Conservation (phyloP, 2,797 vertebrate genomes). For the Merluccius polli region DNA sequence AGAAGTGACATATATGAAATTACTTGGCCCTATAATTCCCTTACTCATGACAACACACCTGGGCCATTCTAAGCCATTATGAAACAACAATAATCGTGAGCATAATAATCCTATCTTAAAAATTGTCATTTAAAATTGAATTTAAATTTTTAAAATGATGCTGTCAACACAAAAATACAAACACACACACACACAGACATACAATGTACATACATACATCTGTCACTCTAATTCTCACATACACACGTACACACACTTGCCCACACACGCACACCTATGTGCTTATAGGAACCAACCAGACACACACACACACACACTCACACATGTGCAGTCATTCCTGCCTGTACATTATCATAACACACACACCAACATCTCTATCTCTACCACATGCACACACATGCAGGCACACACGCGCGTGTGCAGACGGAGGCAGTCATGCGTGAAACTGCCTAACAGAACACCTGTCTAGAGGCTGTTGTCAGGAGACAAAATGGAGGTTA, state of each 20-base stretch:
- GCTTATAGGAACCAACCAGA: neutral
- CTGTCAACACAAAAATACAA: neutral
- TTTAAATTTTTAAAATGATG: too few species aligned
- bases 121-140: too few species aligned
- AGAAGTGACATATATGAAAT: too few species aligned
- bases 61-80: too few species aligned
- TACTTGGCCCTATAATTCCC: too few species aligned
- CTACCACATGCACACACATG: neutral
- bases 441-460: constrained; percentile 40
- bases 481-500: constrained; percentile 33
- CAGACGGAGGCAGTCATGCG: constrained; percentile 29
- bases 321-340: neutral
- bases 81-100: too few species aligned
- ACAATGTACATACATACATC: neutral
- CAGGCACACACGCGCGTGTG: constrained; percentile 16
- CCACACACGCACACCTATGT: neutral
- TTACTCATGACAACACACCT: too few species aligned
- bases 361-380: neutral
- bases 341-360: neutral
- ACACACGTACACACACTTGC: constrained; percentile 12
- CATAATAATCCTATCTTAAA: too few species aligned
- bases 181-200: neutral
- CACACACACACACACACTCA: neutral
- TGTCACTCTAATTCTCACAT: constrained; percentile 11
- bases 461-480: constrained; percentile 33